Base-by-base conservation (phyloP, 1,140 invertebrate species). In the Chelonus insularis region DNA sequence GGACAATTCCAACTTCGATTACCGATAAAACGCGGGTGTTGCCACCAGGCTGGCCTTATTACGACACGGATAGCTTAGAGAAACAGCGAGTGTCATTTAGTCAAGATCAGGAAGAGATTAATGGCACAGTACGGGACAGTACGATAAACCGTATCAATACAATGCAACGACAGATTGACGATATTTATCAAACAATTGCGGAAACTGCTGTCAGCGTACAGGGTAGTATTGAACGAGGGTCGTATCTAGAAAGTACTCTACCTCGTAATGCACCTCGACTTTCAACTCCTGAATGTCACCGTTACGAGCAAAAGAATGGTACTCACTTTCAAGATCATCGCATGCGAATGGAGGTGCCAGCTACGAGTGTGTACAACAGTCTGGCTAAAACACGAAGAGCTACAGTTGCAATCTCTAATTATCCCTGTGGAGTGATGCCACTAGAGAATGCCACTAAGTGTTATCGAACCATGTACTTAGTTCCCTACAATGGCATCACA, bases 381-480 rank as follows among this genome's bases (percentile, higher is more conserved):
- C 62, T 74, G 0, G 63, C 63, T 0, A 78, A 77, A 20, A 45
- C 57, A 5, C 73, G 73, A 16, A 67, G 74, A 1, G 71, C 69
- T 1, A 57, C 68, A 0, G 56, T 67, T 48, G 72, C 39, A 18
- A 61, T 66, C 1, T 64, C 66, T 6, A 68, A 70, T 50, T 77
- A 70, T 60, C 70, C 65, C 8, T 69, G 62, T 50, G 71, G 66
- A 36, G 54, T 69, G 3, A 4, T 70, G 16, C 70, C 74, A 5
- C 21, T 20, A 2, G 60, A 66, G n/a, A 60, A 32, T 20, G 54
- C 72, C 14, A 57, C 72, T 50, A 81, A 80, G 55, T 80, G 80
- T 54, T 80, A 82, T 32, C 68, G 76, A 64, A 89, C 89, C 0
- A 88, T 91, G 82, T 87, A 88, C n/a, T 85, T 91, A 50, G 88